Conservation (phyloP, 2,888 invertebrate species). For the Dryadula phaetusa region DNA sequence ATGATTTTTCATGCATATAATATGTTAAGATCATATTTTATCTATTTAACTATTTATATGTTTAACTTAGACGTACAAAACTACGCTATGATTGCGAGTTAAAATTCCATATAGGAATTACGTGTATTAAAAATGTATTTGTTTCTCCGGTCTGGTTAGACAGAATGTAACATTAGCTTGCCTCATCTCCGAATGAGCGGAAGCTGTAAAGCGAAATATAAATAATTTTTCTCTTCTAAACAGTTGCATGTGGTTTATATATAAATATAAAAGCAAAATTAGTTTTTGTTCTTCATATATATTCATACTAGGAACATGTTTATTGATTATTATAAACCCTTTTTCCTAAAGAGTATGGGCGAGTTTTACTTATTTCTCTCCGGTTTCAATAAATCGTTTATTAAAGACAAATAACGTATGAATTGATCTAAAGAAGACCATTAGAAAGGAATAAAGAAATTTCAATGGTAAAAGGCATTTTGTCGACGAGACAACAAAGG, state of each 20-base stretch:
- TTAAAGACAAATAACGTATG: neutral
- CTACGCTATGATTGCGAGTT: neutral
- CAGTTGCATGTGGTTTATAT: neutral
- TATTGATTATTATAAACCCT: neutral
- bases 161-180: neutral
- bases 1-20: neutral
- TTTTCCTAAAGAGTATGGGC: too few relatives aligned
- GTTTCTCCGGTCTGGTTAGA: neutral
- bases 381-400: neutral
- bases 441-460: conserved; percentile 32
- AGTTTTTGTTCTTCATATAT: neutral
- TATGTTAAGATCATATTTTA: neutral
- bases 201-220: neutral
- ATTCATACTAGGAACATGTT: neutral
- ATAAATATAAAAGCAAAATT: neutral
- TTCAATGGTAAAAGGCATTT: conserved; percentile 41
- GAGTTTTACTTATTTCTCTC: too few relatives aligned
- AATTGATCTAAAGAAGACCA: neutral
- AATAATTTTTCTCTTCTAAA: neutral
- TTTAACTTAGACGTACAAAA: neutral
- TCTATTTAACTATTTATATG: too few relatives aligned
- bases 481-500: conserved; percentile 52
- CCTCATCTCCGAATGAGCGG: neutral
- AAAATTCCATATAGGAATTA: neutral
- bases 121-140: neutral